Evolutionary conservation across 2,113 vertebrate genomes (phyloP), one percentile per base, ranked within the genome.

Genomic region (Catharus bicknelli): DNA sequence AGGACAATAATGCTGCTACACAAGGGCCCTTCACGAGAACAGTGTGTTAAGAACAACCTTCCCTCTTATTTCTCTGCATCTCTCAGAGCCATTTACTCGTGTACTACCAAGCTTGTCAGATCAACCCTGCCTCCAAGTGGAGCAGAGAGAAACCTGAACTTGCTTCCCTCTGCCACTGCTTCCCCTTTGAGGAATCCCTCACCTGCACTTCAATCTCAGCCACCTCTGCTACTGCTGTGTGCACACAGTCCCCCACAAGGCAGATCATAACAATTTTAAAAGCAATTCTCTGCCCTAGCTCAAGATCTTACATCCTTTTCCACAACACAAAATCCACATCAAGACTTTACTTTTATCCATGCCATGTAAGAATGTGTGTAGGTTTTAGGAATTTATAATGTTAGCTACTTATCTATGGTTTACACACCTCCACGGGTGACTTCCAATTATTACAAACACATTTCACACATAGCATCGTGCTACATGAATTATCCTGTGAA

Each of bases 1-100:
- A 9, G 47, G 27, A 90, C 50, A 69, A 50, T 8, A 68, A 73
- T 2, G 1, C 1, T 61, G 48, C 48, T 23, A 40, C 1, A 34
- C 1, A 59, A 30, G 2, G 1, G 40, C 67, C 22, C 10, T 79
- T 23, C 19, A 51, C 10, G 8, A 93, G 54, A 77, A 3, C 8
- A 25, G 7, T 0, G 0, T 16, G 61, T 45, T 32, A 34, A 42
- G 29, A 77, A 38, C 12, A 53, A 21, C 30, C 11, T 68, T 34
- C 19, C n/a, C 19, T 27, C 36, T 78, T n/a, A 57, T 34, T 73
- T 64, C 47, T 68, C 38, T 45, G 30, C 58, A 57, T 38, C 27
- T 67, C 77, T 48, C 51, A 19, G 29, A 64, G n/a, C 68, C 19
- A 17, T 63, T 54, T n/a, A 82, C 45, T 77, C 73, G 1, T 14